Evolutionary conservation across 2,797 vertebrate genomes (phyloP).

Genomic region (Coregonus sp.): DNA sequence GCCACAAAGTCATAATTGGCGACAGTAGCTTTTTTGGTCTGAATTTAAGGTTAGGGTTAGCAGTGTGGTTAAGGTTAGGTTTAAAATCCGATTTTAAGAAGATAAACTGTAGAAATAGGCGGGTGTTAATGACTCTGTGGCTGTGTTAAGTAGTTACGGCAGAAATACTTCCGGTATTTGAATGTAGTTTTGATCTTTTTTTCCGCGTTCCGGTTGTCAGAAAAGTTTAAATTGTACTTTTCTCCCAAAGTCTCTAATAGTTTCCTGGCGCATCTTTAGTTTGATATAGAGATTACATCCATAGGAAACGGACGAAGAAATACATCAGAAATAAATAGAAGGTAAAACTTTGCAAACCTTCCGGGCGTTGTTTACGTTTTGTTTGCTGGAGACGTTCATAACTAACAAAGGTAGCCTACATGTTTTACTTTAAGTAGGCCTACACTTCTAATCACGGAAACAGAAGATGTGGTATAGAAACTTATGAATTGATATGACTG

Average conservation of each 20-base stretch:
- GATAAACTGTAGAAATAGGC: too few species aligned
- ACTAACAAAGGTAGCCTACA: neutral
- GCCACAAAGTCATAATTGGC: too few species aligned
- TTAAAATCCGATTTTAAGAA: too few species aligned
- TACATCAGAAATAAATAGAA: neutral
- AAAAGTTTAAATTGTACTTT: neutral
- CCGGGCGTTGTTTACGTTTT: neutral
- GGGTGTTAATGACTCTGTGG: too few species aligned
- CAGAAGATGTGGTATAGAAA: neutral
- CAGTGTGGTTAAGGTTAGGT: too few species aligned
- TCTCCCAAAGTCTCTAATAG: neutral
- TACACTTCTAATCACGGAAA: neutral
- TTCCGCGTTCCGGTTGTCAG: neutral
- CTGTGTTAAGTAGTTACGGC: too few species aligned
- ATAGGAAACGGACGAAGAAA: neutral
- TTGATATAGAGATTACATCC: neutral
- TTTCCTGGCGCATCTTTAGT: neutral
- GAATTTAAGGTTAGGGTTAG: too few species aligned
- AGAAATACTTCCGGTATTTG: neutral
- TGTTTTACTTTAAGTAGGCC: too few species aligned
- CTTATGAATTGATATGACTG: neutral
- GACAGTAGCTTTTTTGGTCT: too few species aligned
- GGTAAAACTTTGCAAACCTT: neutral
- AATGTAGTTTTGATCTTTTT: neutral
- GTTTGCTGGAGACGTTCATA: neutral